These are phyloP conservation scores for Otolemur garnettii DNA, from an alignment of 2,113 vertebrate genomes.

Conservation along the genomic window DNA sequence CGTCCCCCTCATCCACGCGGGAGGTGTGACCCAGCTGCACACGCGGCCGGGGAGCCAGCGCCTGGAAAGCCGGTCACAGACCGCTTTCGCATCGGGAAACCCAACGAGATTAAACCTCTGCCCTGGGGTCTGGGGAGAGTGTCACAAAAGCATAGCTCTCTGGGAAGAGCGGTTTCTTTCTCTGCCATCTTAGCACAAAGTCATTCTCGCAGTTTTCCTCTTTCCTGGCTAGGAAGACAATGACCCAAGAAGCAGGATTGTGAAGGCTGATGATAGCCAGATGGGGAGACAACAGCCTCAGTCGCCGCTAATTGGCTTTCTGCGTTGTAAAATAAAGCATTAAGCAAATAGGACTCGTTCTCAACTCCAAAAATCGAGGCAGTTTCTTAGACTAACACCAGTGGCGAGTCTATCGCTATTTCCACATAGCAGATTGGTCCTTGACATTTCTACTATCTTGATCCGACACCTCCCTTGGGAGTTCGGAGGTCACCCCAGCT, in stretches of 20 bases:
- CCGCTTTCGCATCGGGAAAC: not conserved
- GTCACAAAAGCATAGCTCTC: not conserved
- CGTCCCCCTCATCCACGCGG: not conserved
- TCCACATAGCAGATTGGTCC: not conserved
- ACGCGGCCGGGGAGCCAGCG: not conserved
- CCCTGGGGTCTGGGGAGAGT: not conserved
- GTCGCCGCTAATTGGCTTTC: not conserved
- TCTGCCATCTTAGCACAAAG: not conserved
- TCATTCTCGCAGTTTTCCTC: not conserved
- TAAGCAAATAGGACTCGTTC: not conserved
- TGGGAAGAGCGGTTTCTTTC: not conserved
- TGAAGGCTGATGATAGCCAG: not conserved
- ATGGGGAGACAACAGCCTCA: rapidly evolving
- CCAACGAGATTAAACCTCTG: not conserved
- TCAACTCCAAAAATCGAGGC: not conserved
- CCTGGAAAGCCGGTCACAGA: not conserved
- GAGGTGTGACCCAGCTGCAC: not conserved
- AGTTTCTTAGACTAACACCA: not conserved
- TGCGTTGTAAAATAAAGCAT: not conserved
- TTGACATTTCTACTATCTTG: not conserved
- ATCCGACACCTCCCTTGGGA: not conserved
- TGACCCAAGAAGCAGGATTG: not conserved
- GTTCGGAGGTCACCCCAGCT: not conserved
- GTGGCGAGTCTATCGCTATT: not conserved
- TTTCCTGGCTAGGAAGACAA: not conserved